Evolutionary conservation across 2,113 vertebrate species (phyloP).

Genomic region (Antennarius striatus): DNA sequence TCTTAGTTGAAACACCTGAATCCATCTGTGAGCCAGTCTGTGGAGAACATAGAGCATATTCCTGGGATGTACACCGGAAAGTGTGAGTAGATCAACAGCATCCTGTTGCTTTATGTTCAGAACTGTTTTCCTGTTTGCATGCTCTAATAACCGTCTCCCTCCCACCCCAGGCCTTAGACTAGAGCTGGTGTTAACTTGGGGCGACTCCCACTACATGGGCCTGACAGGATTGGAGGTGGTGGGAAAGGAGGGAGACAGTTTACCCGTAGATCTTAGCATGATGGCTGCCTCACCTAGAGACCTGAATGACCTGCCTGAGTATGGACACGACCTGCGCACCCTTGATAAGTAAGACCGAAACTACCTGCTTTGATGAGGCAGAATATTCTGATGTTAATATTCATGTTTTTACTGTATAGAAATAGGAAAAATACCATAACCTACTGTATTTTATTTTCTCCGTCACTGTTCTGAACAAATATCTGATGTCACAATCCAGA

Average conservation of each 20-base stretch:
- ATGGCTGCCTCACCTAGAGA: conserved; percentile 87
- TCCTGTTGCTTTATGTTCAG: not conserved
- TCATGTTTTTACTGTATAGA: too few relatives aligned
- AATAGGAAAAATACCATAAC: too few relatives aligned
- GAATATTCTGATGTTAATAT: not conserved
- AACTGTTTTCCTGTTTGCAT: conserved; percentile 12
- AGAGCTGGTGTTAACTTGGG: conserved; percentile 90
- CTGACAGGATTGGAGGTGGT: conserved; percentile 94
- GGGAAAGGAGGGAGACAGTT: conserved; percentile 83
- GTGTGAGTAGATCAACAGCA: conserved; percentile 80
- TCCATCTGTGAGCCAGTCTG: conserved; percentile 43
- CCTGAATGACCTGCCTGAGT: conserved; percentile 89
- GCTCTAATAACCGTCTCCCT: not conserved
- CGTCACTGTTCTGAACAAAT: not conserved
- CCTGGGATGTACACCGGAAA: conserved; percentile 87
- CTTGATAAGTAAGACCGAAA: conserved; percentile 86
- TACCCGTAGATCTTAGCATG: conserved; percentile 83
- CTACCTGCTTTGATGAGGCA: not conserved
- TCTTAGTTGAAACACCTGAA: conserved; percentile 74
- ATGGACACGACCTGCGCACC: conserved; percentile 84
- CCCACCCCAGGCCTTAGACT: conserved; percentile 83
- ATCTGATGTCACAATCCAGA: not conserved
- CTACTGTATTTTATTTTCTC: not conserved
- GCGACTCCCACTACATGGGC: conserved; percentile 90
- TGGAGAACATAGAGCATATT: conserved; percentile 68